phyloP scores from a whole-genome alignment of 2,113 vertebrate species.

The Pelecanoides urinatrix region DNA sequence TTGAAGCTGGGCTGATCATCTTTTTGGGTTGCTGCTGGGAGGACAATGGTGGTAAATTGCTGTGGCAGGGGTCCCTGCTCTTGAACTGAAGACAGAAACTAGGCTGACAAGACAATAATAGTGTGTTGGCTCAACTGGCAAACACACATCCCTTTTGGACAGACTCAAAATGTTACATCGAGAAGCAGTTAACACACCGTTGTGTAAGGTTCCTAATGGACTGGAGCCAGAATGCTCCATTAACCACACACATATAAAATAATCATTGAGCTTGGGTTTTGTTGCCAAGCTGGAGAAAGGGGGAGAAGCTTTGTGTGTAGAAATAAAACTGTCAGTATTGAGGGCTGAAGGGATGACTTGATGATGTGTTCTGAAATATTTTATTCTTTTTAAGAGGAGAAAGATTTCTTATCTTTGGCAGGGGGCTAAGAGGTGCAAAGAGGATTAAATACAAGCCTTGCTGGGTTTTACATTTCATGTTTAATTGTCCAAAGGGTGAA shows the following conservation, averaged over 20 bases:
- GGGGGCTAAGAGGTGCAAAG: slow-evolving; percentile 2
- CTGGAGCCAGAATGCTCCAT: slow-evolving; percentile 67
- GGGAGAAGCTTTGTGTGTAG: background rate
- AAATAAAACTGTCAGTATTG: slow-evolving; percentile 36
- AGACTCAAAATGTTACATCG: slow-evolving; percentile 60
- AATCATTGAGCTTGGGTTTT: slow-evolving; percentile 72
- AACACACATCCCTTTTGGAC: slow-evolving; percentile 51
- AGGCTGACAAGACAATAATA: slow-evolving; percentile 24
- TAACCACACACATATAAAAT: slow-evolving; percentile 73
- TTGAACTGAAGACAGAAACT: slow-evolving; percentile 13
- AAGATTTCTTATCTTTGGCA: slow-evolving; percentile 48
- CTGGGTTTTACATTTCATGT: slow-evolving; percentile 57
- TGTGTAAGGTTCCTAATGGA: slow-evolving; percentile 73
- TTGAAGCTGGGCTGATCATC: background rate
- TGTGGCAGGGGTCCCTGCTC: background rate
- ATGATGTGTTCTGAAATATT: slow-evolving; percentile 9
- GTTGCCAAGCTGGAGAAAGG: slow-evolving; percentile 57
- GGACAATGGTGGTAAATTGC: background rate
- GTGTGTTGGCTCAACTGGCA: slow-evolving; percentile 55
- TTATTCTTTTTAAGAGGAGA: slow-evolving; percentile 15
- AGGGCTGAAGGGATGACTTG: slow-evolving; percentile 10
- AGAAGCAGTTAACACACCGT: slow-evolving; percentile 69
- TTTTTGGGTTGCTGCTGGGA: background rate
- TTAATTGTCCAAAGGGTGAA: slow-evolving; percentile 59
- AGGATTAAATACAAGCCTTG: slow-evolving; percentile 61